These are phyloP conservation scores for Heterocephalus glaber DNA, from an alignment of 2,113 vertebrate genomes.

Conservation along the genomic window DNA sequence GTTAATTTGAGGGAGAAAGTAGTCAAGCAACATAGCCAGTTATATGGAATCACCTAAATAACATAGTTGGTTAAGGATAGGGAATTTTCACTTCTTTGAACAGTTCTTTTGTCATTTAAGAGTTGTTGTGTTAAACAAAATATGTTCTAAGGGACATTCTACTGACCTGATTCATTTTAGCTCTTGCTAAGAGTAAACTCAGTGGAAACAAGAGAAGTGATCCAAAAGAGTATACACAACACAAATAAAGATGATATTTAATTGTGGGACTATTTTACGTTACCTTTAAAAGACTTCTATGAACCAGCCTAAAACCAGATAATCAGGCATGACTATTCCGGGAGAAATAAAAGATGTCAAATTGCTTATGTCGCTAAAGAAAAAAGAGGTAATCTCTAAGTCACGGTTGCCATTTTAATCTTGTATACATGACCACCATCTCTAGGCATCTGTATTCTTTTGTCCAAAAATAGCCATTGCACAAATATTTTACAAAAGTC, in stretches of 20 bases:
- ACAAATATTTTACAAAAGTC: neutral
- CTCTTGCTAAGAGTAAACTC: neutral
- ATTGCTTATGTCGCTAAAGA: neutral
- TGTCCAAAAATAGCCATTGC: neutral
- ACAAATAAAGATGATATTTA: neutral
- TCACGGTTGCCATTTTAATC: neutral
- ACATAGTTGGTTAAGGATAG: neutral
- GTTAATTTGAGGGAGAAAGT: slow-evolving; percentile 30
- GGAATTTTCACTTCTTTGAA: neutral
- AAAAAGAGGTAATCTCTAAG: neutral
- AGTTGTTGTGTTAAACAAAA: neutral
- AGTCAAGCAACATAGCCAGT: neutral
- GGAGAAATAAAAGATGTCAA: neutral
- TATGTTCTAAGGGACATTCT: slow-evolving; percentile 1
- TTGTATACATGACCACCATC: neutral
- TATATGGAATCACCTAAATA: slow-evolving; percentile 24
- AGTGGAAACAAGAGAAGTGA: neutral
- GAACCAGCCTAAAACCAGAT: neutral
- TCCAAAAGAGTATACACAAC: neutral
- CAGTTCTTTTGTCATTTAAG: slow-evolving; percentile 40
- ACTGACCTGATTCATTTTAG: neutral
- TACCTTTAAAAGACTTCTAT: slow-evolving; percentile 25
- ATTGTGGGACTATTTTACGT: neutral
- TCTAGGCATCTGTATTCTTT: neutral
- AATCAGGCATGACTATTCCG: neutral